These are phyloP conservation scores for Drosophila algonquin DNA, from an alignment of 2,888 invertebrate genomes.

Conservation along the genomic window DNA sequence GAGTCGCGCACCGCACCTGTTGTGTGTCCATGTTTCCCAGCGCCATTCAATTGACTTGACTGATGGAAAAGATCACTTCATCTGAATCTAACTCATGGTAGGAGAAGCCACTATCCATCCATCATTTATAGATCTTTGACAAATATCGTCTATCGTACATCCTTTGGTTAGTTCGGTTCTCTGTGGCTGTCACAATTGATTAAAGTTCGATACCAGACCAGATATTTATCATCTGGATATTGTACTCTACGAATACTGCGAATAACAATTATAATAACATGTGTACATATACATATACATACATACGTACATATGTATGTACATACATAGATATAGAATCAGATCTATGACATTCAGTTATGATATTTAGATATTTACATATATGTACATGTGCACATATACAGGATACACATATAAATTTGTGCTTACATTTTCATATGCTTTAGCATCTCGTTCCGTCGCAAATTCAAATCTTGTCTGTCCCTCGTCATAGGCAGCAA, in stretches of 20 bases:
- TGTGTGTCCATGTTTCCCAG: neutral
- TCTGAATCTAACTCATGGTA: neutral
- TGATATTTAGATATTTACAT: too few relatives aligned
- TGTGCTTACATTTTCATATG: neutral
- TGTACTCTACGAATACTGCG: too few relatives aligned
- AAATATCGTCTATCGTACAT: neutral
- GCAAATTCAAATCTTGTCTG: slow-evolving; percentile 35
- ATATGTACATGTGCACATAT: neutral
- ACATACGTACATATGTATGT: neutral
- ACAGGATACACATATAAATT: neutral
- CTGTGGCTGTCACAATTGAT: neutral
- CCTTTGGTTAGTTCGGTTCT: neutral
- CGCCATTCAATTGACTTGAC: neutral
- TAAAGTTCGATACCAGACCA: too few relatives aligned
- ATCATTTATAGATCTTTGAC: neutral
- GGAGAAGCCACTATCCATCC: neutral
- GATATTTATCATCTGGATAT: neutral
- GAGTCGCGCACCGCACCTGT: neutral
- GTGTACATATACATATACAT: neutral
- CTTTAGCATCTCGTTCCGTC: slow-evolving; percentile 1
- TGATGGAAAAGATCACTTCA: neutral
- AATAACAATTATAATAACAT: neutral
- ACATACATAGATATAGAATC: too few relatives aligned
- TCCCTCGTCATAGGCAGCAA: slow-evolving; percentile 39
- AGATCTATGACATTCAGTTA: too few relatives aligned